A percentile compares a stretch with the other conserved stretches of the same genome.
These are phyloP conservation scores for Aurelia aurita complex sp. Pacific DNA, from an alignment of 30 jellyfish, hydroid and myxozoan species.

Conservation along the genomic window DNA sequence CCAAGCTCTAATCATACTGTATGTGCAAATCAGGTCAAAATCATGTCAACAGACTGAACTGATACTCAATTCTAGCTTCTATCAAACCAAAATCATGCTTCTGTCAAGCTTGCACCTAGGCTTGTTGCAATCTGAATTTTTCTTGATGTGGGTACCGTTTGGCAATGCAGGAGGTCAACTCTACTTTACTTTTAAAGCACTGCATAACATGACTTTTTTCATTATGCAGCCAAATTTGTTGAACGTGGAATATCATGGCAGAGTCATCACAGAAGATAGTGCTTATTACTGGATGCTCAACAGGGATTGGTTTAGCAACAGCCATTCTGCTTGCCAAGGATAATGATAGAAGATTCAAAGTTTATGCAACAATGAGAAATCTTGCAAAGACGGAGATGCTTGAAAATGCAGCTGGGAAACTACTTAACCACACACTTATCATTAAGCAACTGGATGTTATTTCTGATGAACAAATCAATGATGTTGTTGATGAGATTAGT, in stretches of 20 bases:
- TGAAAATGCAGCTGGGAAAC: conserved; percentile 45
- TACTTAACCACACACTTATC: conserved; percentile 25
- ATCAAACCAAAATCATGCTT: too few relatives aligned
- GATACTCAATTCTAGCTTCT: too few relatives aligned
- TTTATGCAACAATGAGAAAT: conserved; percentile 64
- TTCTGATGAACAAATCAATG: conserved; percentile 26
- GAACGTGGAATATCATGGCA: not conserved
- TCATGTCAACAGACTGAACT: too few relatives aligned
- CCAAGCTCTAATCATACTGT: too few relatives aligned
- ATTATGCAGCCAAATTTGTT: not conserved
- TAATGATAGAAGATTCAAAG: conserved; percentile 32
- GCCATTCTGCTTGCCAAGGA: conserved; percentile 65
- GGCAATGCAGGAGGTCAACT: too few relatives aligned
- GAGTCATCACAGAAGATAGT: conserved; percentile 24
- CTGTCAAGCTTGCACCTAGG: too few relatives aligned
- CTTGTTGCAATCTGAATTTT: too few relatives aligned
- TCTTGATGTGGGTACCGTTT: too few relatives aligned
- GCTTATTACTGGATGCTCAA: conserved; percentile 60
- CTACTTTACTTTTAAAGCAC: too few relatives aligned
- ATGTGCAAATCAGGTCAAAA: too few relatives aligned
- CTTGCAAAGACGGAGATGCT: not conserved
- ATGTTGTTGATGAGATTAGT: conserved; percentile 41
- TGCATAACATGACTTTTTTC: not conserved
- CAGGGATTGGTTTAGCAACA: conserved; percentile 64
- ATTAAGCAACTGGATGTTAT: conserved; percentile 48